A percentile compares a stretch with the other conserved stretches of the same genome.
These are phyloP conservation scores for Pardosa pseudoannulata DNA, from an alignment of 2,888 invertebrate genomes.

Conservation along the genomic window DNA sequence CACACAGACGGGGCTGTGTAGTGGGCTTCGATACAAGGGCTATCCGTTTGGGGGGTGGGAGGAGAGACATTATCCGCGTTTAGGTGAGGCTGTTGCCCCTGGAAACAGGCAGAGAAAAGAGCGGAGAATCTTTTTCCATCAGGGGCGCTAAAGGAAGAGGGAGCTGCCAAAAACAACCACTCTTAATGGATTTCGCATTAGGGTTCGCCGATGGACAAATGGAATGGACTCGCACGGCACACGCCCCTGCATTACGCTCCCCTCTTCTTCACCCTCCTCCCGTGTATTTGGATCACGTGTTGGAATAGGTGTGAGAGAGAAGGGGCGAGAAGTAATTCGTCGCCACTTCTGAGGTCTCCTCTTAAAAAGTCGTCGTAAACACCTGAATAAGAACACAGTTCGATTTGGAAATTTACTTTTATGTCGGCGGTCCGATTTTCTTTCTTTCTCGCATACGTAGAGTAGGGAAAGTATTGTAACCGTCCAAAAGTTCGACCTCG, in stretches of 20 bases:
- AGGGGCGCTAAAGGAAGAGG: too few species aligned
- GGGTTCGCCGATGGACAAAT: constrained; percentile 72
- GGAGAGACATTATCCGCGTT: constrained; percentile 23
- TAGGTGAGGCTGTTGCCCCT: constrained; percentile 45
- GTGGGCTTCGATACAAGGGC: constrained; percentile 66
- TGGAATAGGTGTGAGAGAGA: too few species aligned
- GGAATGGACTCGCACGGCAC: constrained; percentile 47
- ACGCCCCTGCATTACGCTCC: background rate
- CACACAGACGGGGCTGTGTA: background rate
- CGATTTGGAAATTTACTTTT: too few species aligned
- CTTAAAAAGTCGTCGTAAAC: constrained; percentile 34
- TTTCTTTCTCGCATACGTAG: too few species aligned
- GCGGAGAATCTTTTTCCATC: constrained; percentile 59
- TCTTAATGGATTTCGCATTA: constrained; percentile 73
- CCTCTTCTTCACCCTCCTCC: background rate
- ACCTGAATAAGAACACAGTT: constrained; percentile 30
- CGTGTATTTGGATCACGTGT: too few species aligned
- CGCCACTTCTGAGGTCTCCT: background rate
- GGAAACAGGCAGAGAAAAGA: too few species aligned
- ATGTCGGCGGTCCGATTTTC: too few species aligned
- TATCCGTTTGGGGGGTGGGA: constrained; percentile 61
- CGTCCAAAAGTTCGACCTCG: too few species aligned
- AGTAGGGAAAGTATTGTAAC: too few species aligned
- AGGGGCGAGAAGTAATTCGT: background rate
- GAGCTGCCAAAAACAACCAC: constrained; percentile 72